These are phyloP conservation scores for Panzeria rudis DNA, from an alignment of 2,888 invertebrate species.

Conservation along the genomic window DNA sequence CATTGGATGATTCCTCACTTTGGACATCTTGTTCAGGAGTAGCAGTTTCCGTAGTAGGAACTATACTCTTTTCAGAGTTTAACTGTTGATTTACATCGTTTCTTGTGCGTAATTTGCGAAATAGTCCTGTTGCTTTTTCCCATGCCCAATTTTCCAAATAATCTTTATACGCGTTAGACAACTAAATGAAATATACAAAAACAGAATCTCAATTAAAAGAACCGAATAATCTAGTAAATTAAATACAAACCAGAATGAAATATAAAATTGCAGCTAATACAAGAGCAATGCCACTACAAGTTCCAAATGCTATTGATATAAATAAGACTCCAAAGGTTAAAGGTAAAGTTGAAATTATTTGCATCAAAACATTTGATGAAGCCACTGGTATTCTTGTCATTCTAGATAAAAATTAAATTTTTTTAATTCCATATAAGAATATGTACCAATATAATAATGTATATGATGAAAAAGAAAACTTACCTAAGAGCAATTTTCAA, in stretches of 20 bases:
- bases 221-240: not conserved
- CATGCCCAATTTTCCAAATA: slow-evolving; percentile 86
- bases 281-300: slow-evolving; percentile 90
- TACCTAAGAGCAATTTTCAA: slow-evolving; percentile 76
- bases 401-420: slow-evolving; percentile 38
- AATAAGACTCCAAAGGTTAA: slow-evolving; percentile 87
- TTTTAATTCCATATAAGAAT: not conserved
- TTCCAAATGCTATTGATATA: slow-evolving; percentile 86
- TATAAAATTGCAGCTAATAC: slow-evolving; percentile 88
- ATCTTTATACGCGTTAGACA: slow-evolving; percentile 88
- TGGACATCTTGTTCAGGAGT: not conserved
- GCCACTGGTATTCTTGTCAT: slow-evolving; percentile 75
- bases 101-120: slow-evolving; percentile 55
- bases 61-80: slow-evolving; percentile 10
- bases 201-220: not conserved
- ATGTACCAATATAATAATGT: not conserved
- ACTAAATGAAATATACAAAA: slow-evolving; percentile 81
- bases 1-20: not conserved
- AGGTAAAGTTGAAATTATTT: slow-evolving; percentile 88
- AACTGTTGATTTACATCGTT: not conserved
- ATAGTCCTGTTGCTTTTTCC: slow-evolving; percentile 81
- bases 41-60: not conserved
- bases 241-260: slow-evolving; percentile 86
- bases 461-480: not conserved
- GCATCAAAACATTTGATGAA: slow-evolving; percentile 85